Base-by-base conservation (phyloP, 2,113 vertebrate species). In the Alligator sinensis region DNA sequence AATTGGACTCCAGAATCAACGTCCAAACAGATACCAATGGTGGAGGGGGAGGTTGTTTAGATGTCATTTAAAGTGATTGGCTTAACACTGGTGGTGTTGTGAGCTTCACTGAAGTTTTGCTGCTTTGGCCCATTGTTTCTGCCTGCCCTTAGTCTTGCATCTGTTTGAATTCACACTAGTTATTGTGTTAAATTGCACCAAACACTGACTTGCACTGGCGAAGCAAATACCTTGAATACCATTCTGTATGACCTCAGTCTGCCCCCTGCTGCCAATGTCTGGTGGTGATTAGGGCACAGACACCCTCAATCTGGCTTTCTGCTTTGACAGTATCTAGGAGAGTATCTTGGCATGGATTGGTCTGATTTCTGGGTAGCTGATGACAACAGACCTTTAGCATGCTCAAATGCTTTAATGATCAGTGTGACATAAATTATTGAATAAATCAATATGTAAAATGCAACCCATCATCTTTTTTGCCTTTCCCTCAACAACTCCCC, bases 161-260 rank as follows among this genome's bases (percentile, higher is more conserved):
- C 47, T 47, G 47, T 47, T 47, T 47, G 30, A 34, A 61, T 38
- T 15, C 30, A 47, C 47, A 47, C 30, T 61, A 14, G 19, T 24
- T 76, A 61, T 38, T 22, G 24, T n/a, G n/a, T 19, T 24, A 61
- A 38, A 28, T 22, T 68, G 28, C 54, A 60, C 38, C 11, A 30
- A 14, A 80, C 11, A 2, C 61, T 85, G 5, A 81, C 4, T 14
- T 58, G 18, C 0, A 0, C 18, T 57, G 4, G 6, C 60, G 64
- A 72, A 62, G 22, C 1, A 0, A 7, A 68, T 28, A 9, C 80
- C 55, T 34, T 0, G 1, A 81, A 28, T 7, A 27, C 28, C 30
- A 15, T 12, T 11, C 21, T 72, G 30, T 47, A 9, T 47, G 47
- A 47, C 47, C 47, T 47, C 47, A 47, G 47, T 47, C 47, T 47